Conservation (phyloP, 1,140 invertebrate genomes). For the Saccostrea echinata region DNA sequence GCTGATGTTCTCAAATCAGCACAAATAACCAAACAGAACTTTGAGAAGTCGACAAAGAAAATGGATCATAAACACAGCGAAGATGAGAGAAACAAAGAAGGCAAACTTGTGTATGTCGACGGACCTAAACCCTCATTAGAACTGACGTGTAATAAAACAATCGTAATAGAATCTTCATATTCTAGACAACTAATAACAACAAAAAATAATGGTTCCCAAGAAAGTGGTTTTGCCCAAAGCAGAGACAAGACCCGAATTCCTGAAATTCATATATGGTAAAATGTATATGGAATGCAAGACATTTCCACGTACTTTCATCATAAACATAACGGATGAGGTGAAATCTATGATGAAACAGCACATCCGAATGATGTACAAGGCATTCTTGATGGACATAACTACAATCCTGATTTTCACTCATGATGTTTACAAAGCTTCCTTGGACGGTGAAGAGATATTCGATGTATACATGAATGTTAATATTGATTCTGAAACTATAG, state of each 20-base stretch:
- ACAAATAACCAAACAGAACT: background rate
- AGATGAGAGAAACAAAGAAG: background rate
- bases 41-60: background rate
- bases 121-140: background rate
- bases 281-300: slow-evolving; percentile 52
- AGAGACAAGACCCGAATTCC: background rate
- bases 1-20: background rate
- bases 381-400: background rate
- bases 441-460: background rate
- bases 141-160: background rate
- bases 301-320: slow-evolving; percentile 57
- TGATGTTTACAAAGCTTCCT: slow-evolving; percentile 21
- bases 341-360: background rate
- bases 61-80: background rate
- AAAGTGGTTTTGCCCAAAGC: background rate
- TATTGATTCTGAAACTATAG: background rate
- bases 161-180: background rate
- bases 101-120: background rate
- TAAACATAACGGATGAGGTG: slow-evolving; percentile 61
- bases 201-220: slow-evolving; percentile 36
- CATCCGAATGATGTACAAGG: background rate
- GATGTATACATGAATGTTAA: slow-evolving; percentile 46
- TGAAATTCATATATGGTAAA: slow-evolving; percentile 50
- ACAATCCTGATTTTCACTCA: slow-evolving; percentile 41
- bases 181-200: background rate